Base-by-base conservation (phyloP, 1,140 invertebrate species). In the Argopecten irradians region DNA sequence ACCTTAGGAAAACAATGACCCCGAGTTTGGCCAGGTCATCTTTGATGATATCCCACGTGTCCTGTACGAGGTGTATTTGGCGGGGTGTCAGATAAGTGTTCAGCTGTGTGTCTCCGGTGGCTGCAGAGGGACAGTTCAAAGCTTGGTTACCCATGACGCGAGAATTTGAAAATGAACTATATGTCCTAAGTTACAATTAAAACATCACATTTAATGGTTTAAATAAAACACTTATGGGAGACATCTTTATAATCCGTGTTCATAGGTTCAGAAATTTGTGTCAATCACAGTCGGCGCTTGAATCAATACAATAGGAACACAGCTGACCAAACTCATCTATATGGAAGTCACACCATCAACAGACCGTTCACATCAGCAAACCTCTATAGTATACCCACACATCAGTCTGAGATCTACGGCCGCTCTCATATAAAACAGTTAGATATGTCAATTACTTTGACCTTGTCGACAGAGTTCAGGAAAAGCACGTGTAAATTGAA, bases 41-140 rank as follows among this genome's bases (percentile, higher is more conserved):
- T 82, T 92, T 93, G 86, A 93, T 92, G 43, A 92, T 83, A 83
- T 93, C 90, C 92, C 92, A 92, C 0, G 92, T 91, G 43, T 92
- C 91, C 87, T 93, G 92, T 28, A 93, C 91, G 39, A 91, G 85
- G 9, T 92, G 89, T 34, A 93, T 89, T 85, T 93, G 92, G 34
- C 90, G 87, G 36, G 89, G 86, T 13, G 89, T 92, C 85, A 93
- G 86, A 86, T 93, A 93, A 36, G 91, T 91, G 83, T 90, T 90
- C 22, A 93, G 88, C 9, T 90, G 87, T 84, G 91, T 87, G 7
- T 89, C 90, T 22, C 88, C 33, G 19, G 71, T 46, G 33, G 86
- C 83, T 7, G 55, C 22, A 9, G 36, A 41, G 0, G 87, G 87
- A 90, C 89, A 88, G 39, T 71, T 88, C 32, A 86, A 39, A 14